Conservation (phyloP, 2,797 vertebrate species). For the Hippopotamyrus pictus region DNA sequence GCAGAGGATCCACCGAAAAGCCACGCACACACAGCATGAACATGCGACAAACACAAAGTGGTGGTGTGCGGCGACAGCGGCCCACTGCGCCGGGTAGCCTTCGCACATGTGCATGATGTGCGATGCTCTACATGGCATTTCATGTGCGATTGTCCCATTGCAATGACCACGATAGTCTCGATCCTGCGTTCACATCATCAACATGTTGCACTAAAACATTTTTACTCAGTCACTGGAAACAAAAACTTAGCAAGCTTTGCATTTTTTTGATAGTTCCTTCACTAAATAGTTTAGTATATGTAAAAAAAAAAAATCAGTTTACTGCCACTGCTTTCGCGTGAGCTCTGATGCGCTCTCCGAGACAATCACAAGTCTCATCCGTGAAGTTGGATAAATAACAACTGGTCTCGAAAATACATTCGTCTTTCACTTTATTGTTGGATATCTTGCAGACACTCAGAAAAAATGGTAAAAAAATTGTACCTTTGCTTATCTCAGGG, state of each 20-base stretch:
- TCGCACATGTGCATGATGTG: background rate
- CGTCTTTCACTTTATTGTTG: background rate
- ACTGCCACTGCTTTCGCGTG: background rate
- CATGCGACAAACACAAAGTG: background rate
- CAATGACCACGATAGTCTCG: background rate
- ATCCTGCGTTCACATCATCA: background rate
- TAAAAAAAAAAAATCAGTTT: background rate
- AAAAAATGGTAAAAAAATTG: background rate
- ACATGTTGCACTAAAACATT: background rate
- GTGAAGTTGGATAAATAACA: background rate
- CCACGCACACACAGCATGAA: background rate
- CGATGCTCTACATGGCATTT: background rate
- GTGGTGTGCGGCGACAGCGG: background rate
- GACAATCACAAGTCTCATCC: background rate
- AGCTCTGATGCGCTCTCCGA: background rate
- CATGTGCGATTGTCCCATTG: background rate
- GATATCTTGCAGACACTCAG: background rate
- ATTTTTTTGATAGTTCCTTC: background rate
- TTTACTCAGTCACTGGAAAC: background rate
- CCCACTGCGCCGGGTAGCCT: background rate
- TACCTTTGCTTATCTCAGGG: background rate
- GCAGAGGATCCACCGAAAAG: background rate
- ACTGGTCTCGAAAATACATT: background rate
- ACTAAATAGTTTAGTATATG: background rate
- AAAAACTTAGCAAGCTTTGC: background rate